Base-by-base conservation (phyloP, 2,888 invertebrate species). In the Disparrhopalites patrizii region DNA sequence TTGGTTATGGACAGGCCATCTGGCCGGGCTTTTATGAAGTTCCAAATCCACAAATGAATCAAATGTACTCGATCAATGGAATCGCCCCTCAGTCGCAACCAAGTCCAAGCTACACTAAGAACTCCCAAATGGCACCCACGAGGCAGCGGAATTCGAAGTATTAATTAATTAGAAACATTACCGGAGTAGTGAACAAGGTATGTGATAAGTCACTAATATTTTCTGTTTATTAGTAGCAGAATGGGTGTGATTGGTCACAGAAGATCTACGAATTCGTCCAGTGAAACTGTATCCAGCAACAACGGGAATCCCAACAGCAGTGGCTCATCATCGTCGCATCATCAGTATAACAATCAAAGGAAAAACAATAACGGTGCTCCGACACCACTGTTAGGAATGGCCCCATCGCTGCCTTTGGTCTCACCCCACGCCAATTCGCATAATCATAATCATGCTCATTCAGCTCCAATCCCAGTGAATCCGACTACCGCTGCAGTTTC, bases 41-140 rank as follows among this genome's bases (percentile, higher is more conserved):
- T 47, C 57, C 47, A 47, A 62, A 20, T 36, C 38, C 60, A 18
- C 30, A 52, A 30, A 84, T 88, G 77, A 83, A 85, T 74, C 83
- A 85, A 78, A 85, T 89, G 69, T 88, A 87, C 79, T 84, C 87
- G 68, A 83, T 87, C 76, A 89, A 89, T 79, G 88, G 88, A 65
- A 80, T 89, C 73, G 83, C 87, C 66, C 87, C 87, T 56, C 87
- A 86, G 78, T 82, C 79, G 66, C 81, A 83, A 73, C 83, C 82
- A 73, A 81, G 81, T 69, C 77, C 82, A 68, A 81, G 80, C 78
- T 81, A 78, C 78, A 78, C 76, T 76, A 81, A 76, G 79, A 78
- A 65, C 40, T 54, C 71, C 61, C 68, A 68, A 51, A 69, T 73
- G 66, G 62, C 66, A 20, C 67, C 68, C 15, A 61, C 58, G 27